phyloP scores from a whole-genome alignment of 2,113 vertebrate species.

The Notarius lentiginosus region DNA sequence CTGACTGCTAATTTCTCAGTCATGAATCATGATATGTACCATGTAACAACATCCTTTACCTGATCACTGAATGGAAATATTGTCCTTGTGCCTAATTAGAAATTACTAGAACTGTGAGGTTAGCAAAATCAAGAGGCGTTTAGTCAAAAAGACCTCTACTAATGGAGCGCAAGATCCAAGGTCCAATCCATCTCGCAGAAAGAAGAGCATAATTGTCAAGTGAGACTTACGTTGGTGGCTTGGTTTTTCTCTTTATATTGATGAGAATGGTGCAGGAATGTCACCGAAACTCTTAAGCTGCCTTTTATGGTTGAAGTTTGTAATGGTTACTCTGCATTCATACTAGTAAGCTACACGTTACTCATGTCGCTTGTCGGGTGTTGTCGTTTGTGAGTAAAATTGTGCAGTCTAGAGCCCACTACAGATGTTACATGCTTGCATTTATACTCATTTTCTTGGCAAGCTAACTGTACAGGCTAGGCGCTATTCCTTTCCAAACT shows the following conservation, averaged over 20 bases:
- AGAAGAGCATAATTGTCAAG: neutral
- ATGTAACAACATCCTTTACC: neutral
- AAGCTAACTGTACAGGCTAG: too few species aligned
- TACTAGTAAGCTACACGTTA: neutral
- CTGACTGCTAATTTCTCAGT: constrained; percentile 15
- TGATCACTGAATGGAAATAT: constrained; percentile 9
- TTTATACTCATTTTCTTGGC: too few species aligned
- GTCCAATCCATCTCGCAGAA: neutral
- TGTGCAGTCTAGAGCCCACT: neutral
- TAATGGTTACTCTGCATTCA: neutral
- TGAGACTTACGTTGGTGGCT: neutral
- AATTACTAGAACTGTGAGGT: neutral
- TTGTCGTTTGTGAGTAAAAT: neutral
- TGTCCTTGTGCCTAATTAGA: constrained; percentile 4
- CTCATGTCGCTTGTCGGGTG: neutral
- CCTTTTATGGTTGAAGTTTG: neutral
- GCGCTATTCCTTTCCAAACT: neutral
- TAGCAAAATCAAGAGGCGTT: neutral
- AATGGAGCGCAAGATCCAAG: neutral
- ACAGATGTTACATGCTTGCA: too few species aligned
- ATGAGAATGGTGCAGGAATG: neutral
- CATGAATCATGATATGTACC: constrained; percentile 12
- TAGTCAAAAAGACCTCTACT: neutral
- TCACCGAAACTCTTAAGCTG: neutral
- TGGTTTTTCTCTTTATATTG: neutral